phyloP scores from a whole-genome alignment of 1,140 invertebrate species.

The Pissodes strobi region DNA sequence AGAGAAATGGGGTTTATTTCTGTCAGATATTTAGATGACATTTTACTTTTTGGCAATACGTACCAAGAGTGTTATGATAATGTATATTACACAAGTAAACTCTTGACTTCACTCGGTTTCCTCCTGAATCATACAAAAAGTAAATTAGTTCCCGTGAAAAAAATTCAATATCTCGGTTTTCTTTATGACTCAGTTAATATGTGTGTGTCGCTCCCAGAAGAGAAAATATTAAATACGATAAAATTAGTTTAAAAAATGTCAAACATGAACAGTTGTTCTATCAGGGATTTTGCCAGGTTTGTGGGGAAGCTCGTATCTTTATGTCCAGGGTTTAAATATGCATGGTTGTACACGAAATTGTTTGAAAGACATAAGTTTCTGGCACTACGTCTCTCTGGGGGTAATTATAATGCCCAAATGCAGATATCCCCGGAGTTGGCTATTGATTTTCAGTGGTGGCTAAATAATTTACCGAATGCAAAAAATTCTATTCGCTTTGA shows the following conservation, averaged over 20 bases:
- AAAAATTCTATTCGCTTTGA: background rate
- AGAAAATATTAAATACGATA: background rate
- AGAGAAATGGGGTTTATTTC: conserved; percentile 7
- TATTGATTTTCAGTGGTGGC: background rate
- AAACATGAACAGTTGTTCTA: background rate
- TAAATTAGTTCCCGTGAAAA: background rate
- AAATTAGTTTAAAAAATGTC: background rate
- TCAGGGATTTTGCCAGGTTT: background rate
- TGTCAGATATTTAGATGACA: conserved; percentile 25
- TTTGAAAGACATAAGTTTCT: background rate
- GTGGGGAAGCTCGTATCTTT: background rate
- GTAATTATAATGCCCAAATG: background rate
- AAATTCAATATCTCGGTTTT: background rate
- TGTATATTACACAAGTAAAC: background rate
- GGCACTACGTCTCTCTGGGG: background rate
- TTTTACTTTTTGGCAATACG: background rate
- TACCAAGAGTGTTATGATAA: background rate
- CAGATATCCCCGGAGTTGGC: background rate
- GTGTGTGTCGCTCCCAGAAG: background rate
- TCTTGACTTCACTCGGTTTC: background rate
- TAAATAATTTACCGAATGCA: background rate
- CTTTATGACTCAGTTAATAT: background rate
- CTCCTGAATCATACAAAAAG: background rate
- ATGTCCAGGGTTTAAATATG: background rate
- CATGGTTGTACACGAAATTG: background rate